Conservation (phyloP, 2,797 vertebrate species). For the Heterohyrax brucei region DNA sequence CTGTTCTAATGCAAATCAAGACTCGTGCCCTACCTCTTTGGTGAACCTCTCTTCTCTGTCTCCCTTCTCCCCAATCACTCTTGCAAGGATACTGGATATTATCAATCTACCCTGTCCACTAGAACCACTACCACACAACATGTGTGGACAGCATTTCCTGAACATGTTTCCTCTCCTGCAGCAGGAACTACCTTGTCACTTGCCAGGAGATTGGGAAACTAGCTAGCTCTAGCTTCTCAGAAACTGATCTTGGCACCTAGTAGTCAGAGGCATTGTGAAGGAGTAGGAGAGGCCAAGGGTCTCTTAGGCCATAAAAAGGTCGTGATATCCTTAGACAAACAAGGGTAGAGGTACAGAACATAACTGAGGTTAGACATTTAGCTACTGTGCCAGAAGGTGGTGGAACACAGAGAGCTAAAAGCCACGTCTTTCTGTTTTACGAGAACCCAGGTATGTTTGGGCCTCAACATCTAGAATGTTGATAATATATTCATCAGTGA, state of each 20-base stretch:
- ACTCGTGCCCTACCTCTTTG: too few species aligned
- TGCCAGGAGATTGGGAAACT: not conserved
- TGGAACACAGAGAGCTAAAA: not conserved
- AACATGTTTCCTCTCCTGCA: not conserved
- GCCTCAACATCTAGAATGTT: not conserved
- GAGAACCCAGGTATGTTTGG: too few species aligned
- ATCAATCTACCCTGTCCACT: not conserved
- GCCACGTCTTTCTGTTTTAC: not conserved
- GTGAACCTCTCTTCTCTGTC: not conserved
- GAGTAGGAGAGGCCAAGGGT: not conserved
- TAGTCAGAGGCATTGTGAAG: not conserved
- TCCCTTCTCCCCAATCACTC: not conserved
- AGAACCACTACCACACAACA: not conserved
- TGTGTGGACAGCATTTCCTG: not conserved
- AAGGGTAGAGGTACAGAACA: not conserved
- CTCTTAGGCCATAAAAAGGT: not conserved
- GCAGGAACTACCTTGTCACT: not conserved
- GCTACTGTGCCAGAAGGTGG: too few species aligned
- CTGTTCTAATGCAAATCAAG: not conserved
- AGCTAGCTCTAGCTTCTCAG: not conserved
- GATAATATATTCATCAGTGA: not conserved
- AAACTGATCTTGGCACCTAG: not conserved
- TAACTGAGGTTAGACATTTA: not conserved
- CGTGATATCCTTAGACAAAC: not conserved
- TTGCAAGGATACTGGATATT: not conserved